Evolutionary conservation across 2,888 invertebrate species (phyloP).

Genomic region (Copidosoma aretas): DNA sequence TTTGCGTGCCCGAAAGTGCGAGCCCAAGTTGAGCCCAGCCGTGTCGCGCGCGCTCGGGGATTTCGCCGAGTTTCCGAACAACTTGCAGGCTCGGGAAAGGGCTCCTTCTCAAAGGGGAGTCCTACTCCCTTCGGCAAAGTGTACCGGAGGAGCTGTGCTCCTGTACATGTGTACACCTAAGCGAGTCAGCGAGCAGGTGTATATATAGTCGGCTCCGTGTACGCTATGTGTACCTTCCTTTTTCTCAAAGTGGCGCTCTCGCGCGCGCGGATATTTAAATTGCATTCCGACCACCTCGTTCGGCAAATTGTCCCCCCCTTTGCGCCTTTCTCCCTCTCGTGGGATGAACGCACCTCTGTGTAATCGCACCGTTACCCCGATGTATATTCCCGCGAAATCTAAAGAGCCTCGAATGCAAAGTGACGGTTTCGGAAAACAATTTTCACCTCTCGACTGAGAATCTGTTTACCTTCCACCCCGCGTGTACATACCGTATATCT

Average conservation of each 20-base stretch:
- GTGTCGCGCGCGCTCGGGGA: constrained; percentile 47
- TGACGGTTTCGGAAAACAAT: background rate
- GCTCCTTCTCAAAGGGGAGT: constrained; percentile 48
- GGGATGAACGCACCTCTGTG: too few relatives aligned
- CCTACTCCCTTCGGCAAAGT: constrained; percentile 28
- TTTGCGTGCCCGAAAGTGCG: constrained; percentile 40
- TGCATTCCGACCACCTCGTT: constrained; percentile 54
- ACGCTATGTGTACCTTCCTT: constrained; percentile 42
- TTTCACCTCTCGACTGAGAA: background rate
- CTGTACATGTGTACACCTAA: constrained; percentile 46
- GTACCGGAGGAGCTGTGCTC: constrained; percentile 34
- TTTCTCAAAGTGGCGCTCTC: constrained; percentile 48
- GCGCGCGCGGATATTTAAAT: constrained; percentile 57
- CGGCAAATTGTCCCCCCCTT: constrained; percentile 38
- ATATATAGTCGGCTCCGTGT: too few relatives aligned
- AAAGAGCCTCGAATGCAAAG: background rate
- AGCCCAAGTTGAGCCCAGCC: too few relatives aligned
- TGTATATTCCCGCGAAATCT: too few relatives aligned
- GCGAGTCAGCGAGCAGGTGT: constrained; percentile 57
- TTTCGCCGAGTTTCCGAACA: constrained; percentile 57
- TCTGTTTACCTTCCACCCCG: constrained; percentile 6
- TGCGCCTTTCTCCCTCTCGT: too few relatives aligned
- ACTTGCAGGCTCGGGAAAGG: constrained; percentile 32
- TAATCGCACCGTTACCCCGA: too few relatives aligned
- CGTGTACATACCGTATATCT: too few relatives aligned